Conservation (phyloP, 92 coral and sea anemone genomes). For the Palythoa heliodiscus region DNA sequence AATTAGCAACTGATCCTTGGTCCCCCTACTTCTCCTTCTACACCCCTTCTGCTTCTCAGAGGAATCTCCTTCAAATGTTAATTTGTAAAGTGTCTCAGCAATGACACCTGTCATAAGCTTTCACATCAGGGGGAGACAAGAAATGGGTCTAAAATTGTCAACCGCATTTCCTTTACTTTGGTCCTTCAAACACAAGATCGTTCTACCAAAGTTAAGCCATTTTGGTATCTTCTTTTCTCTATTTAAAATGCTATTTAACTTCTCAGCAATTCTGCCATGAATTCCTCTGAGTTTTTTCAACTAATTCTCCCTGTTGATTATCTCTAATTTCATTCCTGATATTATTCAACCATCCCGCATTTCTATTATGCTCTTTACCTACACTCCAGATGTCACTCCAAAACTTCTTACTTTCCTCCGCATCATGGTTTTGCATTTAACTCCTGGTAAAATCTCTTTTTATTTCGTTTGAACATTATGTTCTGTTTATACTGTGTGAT, state of each 20-base stretch:
- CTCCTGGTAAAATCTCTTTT: constrained; percentile 42
- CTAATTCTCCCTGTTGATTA: background rate
- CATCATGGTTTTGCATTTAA: constrained; percentile 22
- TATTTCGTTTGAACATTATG: constrained; percentile 34
- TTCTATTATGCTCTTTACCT: background rate
- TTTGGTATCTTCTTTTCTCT: background rate
- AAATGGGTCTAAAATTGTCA: background rate
- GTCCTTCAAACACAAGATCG: background rate
- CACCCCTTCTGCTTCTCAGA: background rate
- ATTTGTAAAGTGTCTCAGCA: background rate
- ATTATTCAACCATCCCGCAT: background rate
- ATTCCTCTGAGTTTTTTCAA: background rate
- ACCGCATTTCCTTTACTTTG: background rate
- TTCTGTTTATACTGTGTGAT: constrained; percentile 41
- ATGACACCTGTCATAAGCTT: background rate
- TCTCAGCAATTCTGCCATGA: background rate
- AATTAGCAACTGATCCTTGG: constrained; percentile 43
- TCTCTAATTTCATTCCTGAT: background rate
- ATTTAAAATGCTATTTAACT: background rate
- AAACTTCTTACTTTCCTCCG: constrained; percentile 19
- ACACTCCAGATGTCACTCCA: constrained; percentile 42
- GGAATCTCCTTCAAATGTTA: background rate
- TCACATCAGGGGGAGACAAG: background rate
- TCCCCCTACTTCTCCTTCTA: constrained; percentile 26
- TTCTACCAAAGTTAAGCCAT: background rate